These are phyloP conservation scores for Tipula lateralis DNA, from an alignment of 2,888 invertebrate species.

Conservation along the genomic window DNA sequence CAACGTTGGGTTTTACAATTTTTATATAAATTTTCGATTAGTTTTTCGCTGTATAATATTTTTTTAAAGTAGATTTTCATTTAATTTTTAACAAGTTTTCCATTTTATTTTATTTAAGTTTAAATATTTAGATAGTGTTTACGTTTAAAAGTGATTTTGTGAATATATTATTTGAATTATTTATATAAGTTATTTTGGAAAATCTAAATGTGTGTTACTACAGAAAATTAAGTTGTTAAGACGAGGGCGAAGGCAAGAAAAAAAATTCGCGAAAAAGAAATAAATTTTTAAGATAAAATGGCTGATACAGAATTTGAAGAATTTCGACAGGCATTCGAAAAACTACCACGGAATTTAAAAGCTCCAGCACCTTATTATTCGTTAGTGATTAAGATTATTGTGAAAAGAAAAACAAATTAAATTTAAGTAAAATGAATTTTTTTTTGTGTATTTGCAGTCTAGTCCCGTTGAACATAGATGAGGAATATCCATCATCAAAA, in stretches of 20 bases:
- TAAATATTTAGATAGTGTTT: not conserved
- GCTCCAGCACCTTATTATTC: constrained; percentile 81
- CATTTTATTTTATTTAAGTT: not conserved
- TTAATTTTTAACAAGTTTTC: not conserved
- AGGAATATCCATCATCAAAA: constrained; percentile 72
- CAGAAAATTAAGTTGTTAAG: not conserved
- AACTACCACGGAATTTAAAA: constrained; percentile 71
- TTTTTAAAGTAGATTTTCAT: not conserved
- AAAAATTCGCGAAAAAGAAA: constrained; percentile 47
- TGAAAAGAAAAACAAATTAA: not conserved
- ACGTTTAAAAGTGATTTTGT: not conserved
- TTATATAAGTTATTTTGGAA: not conserved
- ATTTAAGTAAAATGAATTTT: too few species aligned
- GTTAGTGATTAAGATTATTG: constrained; percentile 57
- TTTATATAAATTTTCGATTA: not conserved
- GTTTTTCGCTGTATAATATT: not conserved
- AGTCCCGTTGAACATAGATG: constrained; percentile 74
- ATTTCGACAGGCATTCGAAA: constrained; percentile 81
- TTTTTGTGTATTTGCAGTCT: constrained; percentile 53
- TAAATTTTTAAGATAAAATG: constrained; percentile 52
- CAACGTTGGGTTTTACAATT: not conserved
- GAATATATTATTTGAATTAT: not conserved
- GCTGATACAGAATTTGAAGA: constrained; percentile 92
- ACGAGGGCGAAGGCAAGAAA: constrained; percentile 35
- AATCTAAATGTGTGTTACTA: not conserved